Base-by-base conservation (phyloP, 2,888 invertebrate species). In the Trileptium ribeirensis region DNA sequence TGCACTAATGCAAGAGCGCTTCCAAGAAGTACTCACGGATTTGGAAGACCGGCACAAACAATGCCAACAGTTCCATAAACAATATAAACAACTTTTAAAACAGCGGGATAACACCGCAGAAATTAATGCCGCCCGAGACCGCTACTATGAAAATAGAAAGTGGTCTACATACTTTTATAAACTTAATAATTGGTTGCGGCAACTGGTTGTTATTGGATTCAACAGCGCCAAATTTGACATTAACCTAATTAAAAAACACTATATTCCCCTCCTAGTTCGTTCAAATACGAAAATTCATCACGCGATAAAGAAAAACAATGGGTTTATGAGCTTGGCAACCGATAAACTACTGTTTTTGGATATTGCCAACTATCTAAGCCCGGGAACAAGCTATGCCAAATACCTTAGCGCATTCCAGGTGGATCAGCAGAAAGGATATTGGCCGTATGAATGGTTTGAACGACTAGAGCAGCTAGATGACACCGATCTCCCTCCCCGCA, bases 401-500 rank as follows among this genome's bases (percentile, higher is more conserved):
- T 70, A 15, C 19, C 37, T 70, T 31, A 8, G 37, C 8, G 74
- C 74, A 15, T 8, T 70, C 31, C 8, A 70, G 31, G 74, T 70
- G 33, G 34, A 31, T 8, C 34, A 70, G n/a, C 15, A 8, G 31
- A 70, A 70, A 70, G 31, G 74, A 15, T 8, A 34, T 15, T 70
- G 74, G 74, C 74, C 74, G 33, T 70, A 70, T n/a, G 74, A 70
- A n/a, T 70, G 74, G 74, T 70, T 70, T 31, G n/a, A 31, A 19
- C 8, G n/a, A 8, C 74, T 70, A 70, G 8, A 8, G 8, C 74
- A 70, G 74, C 74, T 70, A n/a, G n/a, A 70, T 70, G 74, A 70
- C 31, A 36, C 33, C 74, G 19, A 70, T 19, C 31, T 70, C 8
- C 74, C 74, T 31, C 19, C 33, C n/a, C 8, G 74, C 8, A 8